Evolutionary conservation across 2,797 vertebrate genomes (phyloP).

Genomic region (Melopsittacus undulatus): DNA sequence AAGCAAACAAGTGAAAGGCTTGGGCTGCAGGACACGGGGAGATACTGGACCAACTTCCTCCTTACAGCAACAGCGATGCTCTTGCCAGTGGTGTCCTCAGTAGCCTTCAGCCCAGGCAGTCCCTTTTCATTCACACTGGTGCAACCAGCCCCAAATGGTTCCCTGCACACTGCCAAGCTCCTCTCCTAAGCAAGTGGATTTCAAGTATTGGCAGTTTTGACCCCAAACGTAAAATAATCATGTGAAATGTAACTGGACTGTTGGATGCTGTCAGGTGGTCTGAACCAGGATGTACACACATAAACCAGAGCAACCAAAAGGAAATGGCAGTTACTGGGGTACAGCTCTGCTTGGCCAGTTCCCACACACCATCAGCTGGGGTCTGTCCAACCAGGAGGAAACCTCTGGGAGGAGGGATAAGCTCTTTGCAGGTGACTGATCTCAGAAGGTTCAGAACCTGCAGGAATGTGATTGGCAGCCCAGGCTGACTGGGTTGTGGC

Average conservation of each 20-base stretch:
- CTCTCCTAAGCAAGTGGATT: neutral
- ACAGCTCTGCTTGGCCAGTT: neutral
- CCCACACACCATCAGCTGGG: neutral
- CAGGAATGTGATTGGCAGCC: neutral
- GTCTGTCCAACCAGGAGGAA: neutral
- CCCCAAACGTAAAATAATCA: neutral
- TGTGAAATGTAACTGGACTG: neutral
- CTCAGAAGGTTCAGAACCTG: neutral
- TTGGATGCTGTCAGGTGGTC: neutral
- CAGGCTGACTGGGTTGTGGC: neutral
- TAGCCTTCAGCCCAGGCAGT: neutral
- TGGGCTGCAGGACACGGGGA: neutral
- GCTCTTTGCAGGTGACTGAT: neutral
- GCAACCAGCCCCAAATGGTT: neutral
- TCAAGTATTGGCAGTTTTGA: neutral
- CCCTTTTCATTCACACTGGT: neutral
- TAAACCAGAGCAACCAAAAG: neutral
- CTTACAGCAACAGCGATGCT: fast-evolving
- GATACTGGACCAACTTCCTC: neutral
- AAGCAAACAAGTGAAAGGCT: neutral
- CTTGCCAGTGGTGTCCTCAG: neutral
- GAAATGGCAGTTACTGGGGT: neutral
- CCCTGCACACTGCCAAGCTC: neutral
- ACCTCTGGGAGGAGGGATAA: neutral
- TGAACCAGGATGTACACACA: fast-evolving